A percentile compares a stretch with the other conserved stretches of the same genome.
Conservation (phyloP, 2,113 vertebrate genomes). For the Campylomormyrus tamandua region DNA sequence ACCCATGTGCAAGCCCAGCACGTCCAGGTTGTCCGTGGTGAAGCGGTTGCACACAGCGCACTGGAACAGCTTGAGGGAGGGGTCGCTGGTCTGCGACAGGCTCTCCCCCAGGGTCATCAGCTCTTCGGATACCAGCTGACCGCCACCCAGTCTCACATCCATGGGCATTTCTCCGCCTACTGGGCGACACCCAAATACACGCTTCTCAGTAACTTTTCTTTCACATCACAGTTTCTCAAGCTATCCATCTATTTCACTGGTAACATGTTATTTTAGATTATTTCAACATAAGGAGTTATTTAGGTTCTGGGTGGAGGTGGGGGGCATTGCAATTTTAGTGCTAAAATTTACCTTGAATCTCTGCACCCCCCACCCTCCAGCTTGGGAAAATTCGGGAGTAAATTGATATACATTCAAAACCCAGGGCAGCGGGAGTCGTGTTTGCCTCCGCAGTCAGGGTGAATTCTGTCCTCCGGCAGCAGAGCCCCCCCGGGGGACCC, state of each 20-base stretch:
- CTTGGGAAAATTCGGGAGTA: constrained; percentile 25
- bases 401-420: constrained; percentile 25
- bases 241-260: constrained; percentile 18
- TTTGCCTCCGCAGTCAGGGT: constrained; percentile 31
- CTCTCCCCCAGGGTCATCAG: constrained; percentile 96
- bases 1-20: constrained; percentile 93
- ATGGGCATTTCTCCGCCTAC: constrained; percentile 91
- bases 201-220: not conserved
- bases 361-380: not conserved
- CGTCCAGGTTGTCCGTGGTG: constrained; percentile 93
- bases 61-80: constrained; percentile 96
- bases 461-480: constrained; percentile 32
- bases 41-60: constrained; percentile 98
- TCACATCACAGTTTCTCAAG: not conserved
- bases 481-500: constrained; percentile 25
- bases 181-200: constrained; percentile 37
- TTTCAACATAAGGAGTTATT: constrained; percentile 26
- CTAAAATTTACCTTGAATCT: not conserved
- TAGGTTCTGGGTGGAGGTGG: constrained; percentile 13
- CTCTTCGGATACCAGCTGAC: constrained; percentile 95
- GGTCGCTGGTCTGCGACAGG: constrained; percentile 91
- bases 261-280: constrained; percentile 12
- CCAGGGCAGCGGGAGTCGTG: constrained; percentile 28
- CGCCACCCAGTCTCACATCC: constrained; percentile 86
- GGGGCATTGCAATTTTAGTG: not conserved